A percentile compares a stretch with the other conserved stretches of the same genome.
Evolutionary conservation across 2,888 invertebrate species (phyloP).

Genomic region (Rhagonycha lutea): DNA sequence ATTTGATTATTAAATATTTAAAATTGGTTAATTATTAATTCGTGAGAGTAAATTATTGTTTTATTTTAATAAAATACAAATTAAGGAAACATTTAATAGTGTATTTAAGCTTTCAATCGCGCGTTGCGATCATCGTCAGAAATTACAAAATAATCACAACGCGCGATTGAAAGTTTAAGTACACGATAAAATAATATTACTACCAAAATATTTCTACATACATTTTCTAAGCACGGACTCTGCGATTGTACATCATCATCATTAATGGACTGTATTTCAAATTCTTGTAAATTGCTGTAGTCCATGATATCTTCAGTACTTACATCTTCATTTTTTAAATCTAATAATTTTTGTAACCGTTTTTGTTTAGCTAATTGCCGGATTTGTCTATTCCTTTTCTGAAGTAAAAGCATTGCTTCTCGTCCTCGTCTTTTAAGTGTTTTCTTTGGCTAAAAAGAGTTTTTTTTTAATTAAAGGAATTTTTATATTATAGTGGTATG

Average conservation of each 20-base stretch:
- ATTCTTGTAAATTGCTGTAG: background rate
- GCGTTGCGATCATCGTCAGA: too few species aligned
- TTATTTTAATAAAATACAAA: too few species aligned
- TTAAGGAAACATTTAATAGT: too few species aligned
- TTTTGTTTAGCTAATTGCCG: background rate
- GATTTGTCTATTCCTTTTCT: background rate
- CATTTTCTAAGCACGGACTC: background rate
- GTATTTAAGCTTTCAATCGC: too few species aligned
- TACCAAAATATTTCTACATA: background rate
- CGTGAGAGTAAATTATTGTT: too few species aligned
- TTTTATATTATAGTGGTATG: too few species aligned
- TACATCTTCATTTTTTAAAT: background rate
- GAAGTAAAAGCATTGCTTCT: background rate
- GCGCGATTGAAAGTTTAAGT: too few species aligned
- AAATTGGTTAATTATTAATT: too few species aligned
- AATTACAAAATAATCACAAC: too few species aligned
- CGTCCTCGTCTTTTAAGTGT: background rate
- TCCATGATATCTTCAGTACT: background rate
- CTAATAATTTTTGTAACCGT: background rate
- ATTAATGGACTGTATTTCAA: background rate
- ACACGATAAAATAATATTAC: too few species aligned
- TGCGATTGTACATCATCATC: background rate
- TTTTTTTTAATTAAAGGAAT: too few species aligned
- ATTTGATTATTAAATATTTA: background rate
- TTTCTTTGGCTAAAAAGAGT: background rate